Evolutionary conservation across 2,888 invertebrate genomes (phyloP).

Genomic region (Athalia rosae): DNA sequence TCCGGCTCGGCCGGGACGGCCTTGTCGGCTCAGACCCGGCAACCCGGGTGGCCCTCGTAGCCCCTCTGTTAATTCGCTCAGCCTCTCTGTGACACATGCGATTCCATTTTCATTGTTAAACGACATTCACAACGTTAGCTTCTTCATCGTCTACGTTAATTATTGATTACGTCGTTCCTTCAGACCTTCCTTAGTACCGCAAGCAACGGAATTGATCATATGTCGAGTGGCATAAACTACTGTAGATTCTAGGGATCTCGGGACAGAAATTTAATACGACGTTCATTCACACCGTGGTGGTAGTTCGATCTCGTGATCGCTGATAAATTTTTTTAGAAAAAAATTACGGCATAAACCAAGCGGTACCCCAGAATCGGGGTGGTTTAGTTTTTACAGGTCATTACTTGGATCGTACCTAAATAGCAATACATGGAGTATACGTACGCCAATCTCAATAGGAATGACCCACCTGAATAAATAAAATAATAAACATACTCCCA

Average conservation of each 20-base stretch:
- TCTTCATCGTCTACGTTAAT: conserved; percentile 41
- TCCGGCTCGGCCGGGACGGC: conserved; percentile 76
- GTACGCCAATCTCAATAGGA: background rate
- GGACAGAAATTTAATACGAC: conserved; percentile 26
- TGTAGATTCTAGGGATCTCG: conserved; percentile 36
- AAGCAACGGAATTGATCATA: conserved; percentile 26
- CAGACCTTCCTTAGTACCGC: conserved; percentile 42
- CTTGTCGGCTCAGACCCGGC: conserved; percentile 75
- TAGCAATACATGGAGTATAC: background rate
- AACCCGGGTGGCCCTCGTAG: conserved; percentile 84
- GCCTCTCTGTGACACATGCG: conserved; percentile 75
- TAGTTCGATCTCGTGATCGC: background rate
- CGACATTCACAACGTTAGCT: conserved; percentile 51
- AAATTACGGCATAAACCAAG: too few species aligned
- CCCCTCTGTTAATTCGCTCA: conserved; percentile 77
- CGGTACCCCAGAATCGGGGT: background rate
- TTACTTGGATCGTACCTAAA: background rate
- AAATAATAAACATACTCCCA: conserved; percentile 23
- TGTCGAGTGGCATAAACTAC: conserved; percentile 32
- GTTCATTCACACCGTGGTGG: background rate
- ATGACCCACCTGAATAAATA: background rate
- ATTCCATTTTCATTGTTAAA: conserved; percentile 57
- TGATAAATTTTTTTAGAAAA: background rate
- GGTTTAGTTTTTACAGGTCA: background rate
- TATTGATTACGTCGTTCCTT: conserved; percentile 29